These are phyloP conservation scores for Meloidogyne exigua DNA, from an alignment of 1,140 invertebrate species.

Conservation along the genomic window DNA sequence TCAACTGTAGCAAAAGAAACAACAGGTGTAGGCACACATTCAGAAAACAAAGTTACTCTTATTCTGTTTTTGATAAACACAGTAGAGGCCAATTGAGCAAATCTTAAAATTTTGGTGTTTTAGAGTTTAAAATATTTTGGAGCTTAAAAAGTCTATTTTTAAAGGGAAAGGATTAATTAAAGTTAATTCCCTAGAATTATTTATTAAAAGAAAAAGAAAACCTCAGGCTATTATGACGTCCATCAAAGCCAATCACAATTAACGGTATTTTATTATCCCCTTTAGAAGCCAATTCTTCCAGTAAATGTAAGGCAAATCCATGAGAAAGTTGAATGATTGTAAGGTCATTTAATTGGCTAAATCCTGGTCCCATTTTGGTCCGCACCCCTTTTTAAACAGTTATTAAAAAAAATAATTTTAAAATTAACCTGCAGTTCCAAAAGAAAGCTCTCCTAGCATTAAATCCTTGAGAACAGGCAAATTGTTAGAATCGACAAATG, in stretches of 20 bases:
- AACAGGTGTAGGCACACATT: conserved; percentile 83
- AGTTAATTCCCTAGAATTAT: too few species aligned
- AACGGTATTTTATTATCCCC: conserved; percentile 65
- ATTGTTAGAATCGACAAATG: conserved; percentile 67
- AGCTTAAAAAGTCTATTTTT: neutral
- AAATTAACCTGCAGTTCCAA: conserved; percentile 71
- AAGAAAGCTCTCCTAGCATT: conserved; percentile 69
- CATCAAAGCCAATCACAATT: conserved; percentile 92
- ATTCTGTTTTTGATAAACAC: conserved; percentile 78
- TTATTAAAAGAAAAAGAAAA: neutral
- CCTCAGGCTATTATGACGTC: conserved; percentile 80
- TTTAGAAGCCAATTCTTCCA: conserved; percentile 66
- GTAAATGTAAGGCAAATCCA: conserved; percentile 80
- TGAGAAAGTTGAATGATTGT: conserved; percentile 93
- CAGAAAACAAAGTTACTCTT: conserved; percentile 79
- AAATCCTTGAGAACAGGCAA: conserved; percentile 66
- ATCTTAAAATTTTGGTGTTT: conserved; percentile 69
- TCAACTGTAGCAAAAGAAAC: conserved; percentile 67
- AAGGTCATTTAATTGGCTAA: conserved; percentile 90
- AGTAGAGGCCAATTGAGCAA: conserved; percentile 82
- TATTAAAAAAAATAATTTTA: conserved; percentile 20
- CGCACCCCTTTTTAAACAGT: conserved; percentile 73
- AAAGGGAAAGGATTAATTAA: too few species aligned
- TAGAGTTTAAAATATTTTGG: conserved; percentile 63
- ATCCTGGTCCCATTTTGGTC: conserved; percentile 86